Percentiles rank a stretch among this genome's conserved stretches.
Conservation (phyloP, 2,113 vertebrate species). For the Pollachius pollachius region DNA sequence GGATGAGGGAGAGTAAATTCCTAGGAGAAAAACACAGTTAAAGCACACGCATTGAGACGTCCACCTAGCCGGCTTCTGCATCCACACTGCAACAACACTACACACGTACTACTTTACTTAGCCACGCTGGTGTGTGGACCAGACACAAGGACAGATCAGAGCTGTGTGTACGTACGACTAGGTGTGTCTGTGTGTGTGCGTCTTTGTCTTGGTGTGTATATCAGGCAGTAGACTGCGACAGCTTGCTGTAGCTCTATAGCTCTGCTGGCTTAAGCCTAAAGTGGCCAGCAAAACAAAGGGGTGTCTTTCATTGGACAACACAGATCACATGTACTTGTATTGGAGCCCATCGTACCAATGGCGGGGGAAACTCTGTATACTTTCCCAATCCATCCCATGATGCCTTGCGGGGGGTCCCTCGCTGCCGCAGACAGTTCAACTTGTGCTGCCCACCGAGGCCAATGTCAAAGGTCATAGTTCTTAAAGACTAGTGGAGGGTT, state of each 20-base stretch:
- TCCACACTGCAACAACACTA: too few relatives aligned
- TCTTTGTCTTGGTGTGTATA: too few relatives aligned
- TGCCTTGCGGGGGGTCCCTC: slow-evolving; percentile 98
- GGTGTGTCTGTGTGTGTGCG: too few relatives aligned
- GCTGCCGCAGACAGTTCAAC: slow-evolving; percentile 99
- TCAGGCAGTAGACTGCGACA: too few relatives aligned
- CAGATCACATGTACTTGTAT: slow-evolving; percentile 91
- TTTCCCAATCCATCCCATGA: slow-evolving; percentile 99
- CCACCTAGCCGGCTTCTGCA: too few relatives aligned
- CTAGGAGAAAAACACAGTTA: slow-evolving; percentile 99
- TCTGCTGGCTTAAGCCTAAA: slow-evolving; percentile 74
- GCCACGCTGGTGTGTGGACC: too few relatives aligned
- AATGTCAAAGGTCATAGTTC: slow-evolving; percentile 92
- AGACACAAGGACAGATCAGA: too few relatives aligned
- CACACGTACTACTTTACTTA: too few relatives aligned
- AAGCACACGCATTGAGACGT: slow-evolving; percentile 95
- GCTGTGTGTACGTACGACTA: too few relatives aligned
- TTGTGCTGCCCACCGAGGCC: slow-evolving; percentile 99
- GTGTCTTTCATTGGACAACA: slow-evolving; percentile 89
- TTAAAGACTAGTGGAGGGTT: slow-evolving; percentile 75
- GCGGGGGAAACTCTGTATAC: slow-evolving; percentile 99
- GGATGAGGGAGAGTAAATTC: slow-evolving; percentile 99
- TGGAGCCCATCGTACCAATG: slow-evolving; percentile 99
- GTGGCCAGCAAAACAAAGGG: slow-evolving; percentile 80
- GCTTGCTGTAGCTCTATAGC: too few relatives aligned